Evolutionary conservation across 2,797 vertebrate species (phyloP), one percentile per base, ranked within the genome.

Genomic region (Bradypodion ventrale): DNA sequence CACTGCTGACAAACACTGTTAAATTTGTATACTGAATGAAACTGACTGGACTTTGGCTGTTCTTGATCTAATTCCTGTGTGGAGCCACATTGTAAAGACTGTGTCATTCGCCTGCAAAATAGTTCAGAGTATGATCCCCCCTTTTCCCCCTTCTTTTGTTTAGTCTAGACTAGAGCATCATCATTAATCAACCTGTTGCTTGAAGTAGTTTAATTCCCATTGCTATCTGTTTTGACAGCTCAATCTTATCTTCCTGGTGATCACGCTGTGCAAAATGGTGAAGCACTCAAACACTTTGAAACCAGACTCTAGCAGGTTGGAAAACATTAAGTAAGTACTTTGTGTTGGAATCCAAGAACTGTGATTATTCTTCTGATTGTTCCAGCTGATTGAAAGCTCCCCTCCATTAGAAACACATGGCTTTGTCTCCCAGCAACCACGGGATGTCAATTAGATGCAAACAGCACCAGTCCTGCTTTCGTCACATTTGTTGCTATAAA

Each of bases 261-360:
- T 99, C 97, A 99, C 98, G 76, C 97, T 99, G 97, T 99, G 98
- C 96, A 99, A 99, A 97, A 99, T 99, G 98, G 98, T 99, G 97
- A 99, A 99, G 95, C 98, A 99, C 95, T 98, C 98, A 75, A 99
- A 98, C 94, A 98, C 98, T 94, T 96, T 99, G 97, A 99, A 99
- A 97, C 98, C 98, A 94, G 98, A 99, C 95, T 99, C 98, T 91
- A 99, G 98, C 96, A 97, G 98, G 96, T 97, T 99, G 97, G 98
- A 99, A 97, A 99, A 99, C 96, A 99, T 99, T 96, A 99, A 99
- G 98, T 99, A 97, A 99, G 98, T 98, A 94, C 90, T 95, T 94
- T 89, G 90, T 94, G 85, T 95, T 95, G 92, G 90, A 94, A 93
- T 92, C 93, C 90, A 92, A 90, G 90, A 91, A 93, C 87, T 92